Conservation (phyloP, 2,113 vertebrate species). For the Pholis gunnellus region DNA sequence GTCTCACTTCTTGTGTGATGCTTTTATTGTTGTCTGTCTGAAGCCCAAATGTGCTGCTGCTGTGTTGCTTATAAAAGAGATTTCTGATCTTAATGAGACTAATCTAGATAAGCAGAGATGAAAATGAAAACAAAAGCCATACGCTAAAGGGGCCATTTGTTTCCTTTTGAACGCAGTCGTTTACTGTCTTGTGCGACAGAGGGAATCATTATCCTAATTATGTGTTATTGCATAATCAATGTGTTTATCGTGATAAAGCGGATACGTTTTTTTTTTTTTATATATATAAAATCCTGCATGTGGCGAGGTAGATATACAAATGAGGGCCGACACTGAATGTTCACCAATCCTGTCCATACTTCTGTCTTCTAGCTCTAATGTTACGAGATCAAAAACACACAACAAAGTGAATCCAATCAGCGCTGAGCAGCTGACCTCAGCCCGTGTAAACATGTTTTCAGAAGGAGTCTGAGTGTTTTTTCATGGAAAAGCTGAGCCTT, state of each 20-base stretch:
- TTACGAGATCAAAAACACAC: constrained; percentile 48
- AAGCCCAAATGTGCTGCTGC: constrained; percentile 8
- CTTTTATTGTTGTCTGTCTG: constrained; percentile 12
- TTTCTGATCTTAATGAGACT: constrained; percentile 49
- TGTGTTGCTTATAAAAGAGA: constrained; percentile 20
- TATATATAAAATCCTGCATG: constrained; percentile 13
- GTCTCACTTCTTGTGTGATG: constrained; percentile 16
- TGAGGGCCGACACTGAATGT: constrained; percentile 4
- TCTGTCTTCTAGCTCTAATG: constrained; percentile 11
- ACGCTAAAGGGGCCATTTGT: constrained; percentile 28
- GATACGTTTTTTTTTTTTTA: constrained; percentile 36
- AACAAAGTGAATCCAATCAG: constrained; percentile 67
- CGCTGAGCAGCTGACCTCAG: constrained; percentile 41
- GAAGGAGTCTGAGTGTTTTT: constrained; percentile 32
- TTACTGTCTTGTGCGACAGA: constrained; percentile 33
- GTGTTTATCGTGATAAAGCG: constrained; percentile 45
- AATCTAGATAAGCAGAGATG: constrained; percentile 55
- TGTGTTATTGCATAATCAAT: constrained; percentile 60
- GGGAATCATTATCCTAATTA: constrained; percentile 66
- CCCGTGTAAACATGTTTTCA: constrained; percentile 59
- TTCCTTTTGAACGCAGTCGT: constrained; percentile 29
- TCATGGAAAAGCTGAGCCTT: constrained; percentile 38
- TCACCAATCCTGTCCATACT: constrained; percentile 31
- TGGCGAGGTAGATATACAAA: constrained; percentile 42
- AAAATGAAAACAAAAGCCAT: constrained; percentile 36